Evolutionary conservation across 2,888 invertebrate genomes (phyloP).

Genomic region (Alloplasta piceator): DNA sequence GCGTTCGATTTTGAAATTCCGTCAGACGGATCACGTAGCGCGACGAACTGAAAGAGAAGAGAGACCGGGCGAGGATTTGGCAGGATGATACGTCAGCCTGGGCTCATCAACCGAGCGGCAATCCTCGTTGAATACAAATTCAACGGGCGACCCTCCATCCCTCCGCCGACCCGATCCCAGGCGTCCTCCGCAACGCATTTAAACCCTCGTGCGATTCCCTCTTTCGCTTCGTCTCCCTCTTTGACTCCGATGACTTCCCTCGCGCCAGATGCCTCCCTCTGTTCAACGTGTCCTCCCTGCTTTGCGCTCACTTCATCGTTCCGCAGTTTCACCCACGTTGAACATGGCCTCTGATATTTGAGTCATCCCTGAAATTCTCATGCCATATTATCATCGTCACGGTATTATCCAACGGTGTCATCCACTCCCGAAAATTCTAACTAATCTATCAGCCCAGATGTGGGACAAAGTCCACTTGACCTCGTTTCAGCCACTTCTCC

Average conservation of each 20-base stretch:
- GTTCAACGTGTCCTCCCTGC: slow-evolving; percentile 6
- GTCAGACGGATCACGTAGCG: slow-evolving; percentile 68
- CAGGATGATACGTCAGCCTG: slow-evolving; percentile 72
- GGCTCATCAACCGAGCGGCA: slow-evolving; percentile 75
- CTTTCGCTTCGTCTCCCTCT: slow-evolving; percentile 46
- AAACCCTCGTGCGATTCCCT: slow-evolving; percentile 56
- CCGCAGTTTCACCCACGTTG: slow-evolving; percentile 34
- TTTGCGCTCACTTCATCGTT: slow-evolving; percentile 4
- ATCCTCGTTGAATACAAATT: slow-evolving; percentile 78
- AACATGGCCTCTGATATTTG: slow-evolving; percentile 18
- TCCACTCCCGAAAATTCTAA: no score
- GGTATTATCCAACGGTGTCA: no score
- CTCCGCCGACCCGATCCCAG: background rate
- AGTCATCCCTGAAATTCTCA: background rate
- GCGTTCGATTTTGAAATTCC: slow-evolving; percentile 62
- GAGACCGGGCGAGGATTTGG: slow-evolving; percentile 50
- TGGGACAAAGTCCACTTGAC: no score
- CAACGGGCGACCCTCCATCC: slow-evolving; percentile 41
- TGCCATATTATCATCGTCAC: background rate
- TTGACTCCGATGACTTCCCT: slow-evolving; percentile 53
- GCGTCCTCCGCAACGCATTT: slow-evolving; percentile 40
- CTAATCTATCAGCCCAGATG: no score
- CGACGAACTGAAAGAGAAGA: slow-evolving; percentile 42
- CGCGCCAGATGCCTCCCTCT: slow-evolving; percentile 22
- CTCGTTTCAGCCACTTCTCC: no score